A percentile compares a stretch with the other conserved stretches of the same genome.
Conservation (phyloP, 2,113 vertebrate species). For the Bothrops jararaca region DNA sequence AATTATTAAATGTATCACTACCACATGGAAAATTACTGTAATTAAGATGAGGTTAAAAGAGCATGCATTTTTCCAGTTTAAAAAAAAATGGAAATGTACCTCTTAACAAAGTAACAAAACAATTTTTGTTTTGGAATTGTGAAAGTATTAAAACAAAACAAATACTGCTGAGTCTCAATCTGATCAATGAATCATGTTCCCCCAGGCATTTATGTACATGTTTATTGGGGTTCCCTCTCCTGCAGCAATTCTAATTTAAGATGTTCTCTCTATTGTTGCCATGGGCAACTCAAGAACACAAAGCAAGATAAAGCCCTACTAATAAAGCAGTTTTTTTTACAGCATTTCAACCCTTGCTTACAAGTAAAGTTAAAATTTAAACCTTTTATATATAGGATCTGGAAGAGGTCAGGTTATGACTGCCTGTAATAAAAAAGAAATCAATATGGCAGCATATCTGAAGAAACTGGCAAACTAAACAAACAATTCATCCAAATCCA, state of each 20-base stretch:
- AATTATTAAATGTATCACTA: slow-evolving; percentile 30
- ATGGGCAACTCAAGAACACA: slow-evolving; percentile 65
- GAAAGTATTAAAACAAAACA: neutral
- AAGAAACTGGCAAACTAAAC: slow-evolving; percentile 78
- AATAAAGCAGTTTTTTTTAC: slow-evolving; percentile 77
- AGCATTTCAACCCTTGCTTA: slow-evolving; percentile 68
- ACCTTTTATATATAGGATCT: slow-evolving; percentile 78
- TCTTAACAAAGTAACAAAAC: neutral
- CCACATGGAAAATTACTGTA: slow-evolving; percentile 2
- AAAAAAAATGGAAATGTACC: neutral
- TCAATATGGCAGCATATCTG: slow-evolving; percentile 76
- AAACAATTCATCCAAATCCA: slow-evolving; percentile 83
- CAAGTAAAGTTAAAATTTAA: slow-evolving; percentile 79
- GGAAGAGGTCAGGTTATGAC: slow-evolving; percentile 77
- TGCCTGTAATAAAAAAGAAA: slow-evolving; percentile 79
- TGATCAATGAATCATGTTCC: slow-evolving; percentile 37
- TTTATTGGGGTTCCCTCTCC: slow-evolving; percentile 42
- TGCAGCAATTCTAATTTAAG: slow-evolving; percentile 67
- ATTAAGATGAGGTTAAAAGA: slow-evolving; percentile 22
- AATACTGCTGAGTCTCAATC: slow-evolving; percentile 39
- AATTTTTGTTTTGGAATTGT: slow-evolving; percentile 10
- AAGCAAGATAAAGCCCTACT: slow-evolving; percentile 63
- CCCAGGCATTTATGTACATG: slow-evolving; percentile 51
- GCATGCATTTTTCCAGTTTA: slow-evolving; percentile 34
- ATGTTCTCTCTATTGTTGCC: slow-evolving; percentile 74